Evolutionary conservation across 2,888 invertebrate genomes (phyloP).

Genomic region (Nymphalis urticae): DNA sequence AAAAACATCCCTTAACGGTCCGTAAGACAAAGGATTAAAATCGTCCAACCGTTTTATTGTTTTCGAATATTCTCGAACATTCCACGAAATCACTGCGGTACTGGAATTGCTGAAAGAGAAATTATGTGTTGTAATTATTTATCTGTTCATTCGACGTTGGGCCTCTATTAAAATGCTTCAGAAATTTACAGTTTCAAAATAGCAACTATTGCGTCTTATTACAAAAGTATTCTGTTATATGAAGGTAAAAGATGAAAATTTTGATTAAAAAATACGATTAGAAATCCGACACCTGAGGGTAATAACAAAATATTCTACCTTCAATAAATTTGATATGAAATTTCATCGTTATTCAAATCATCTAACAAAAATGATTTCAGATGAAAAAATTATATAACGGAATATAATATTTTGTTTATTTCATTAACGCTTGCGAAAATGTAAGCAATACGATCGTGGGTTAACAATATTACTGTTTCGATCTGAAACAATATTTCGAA

Average conservation of each 20-base stretch:
- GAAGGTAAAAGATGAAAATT: neutral
- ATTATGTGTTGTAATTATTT: constrained; percentile 23
- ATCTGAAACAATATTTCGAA: constrained; percentile 4
- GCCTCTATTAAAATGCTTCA: constrained; percentile 6
- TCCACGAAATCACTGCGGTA: constrained; percentile 25
- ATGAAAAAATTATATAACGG: constrained; percentile 2
- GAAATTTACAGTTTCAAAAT: neutral
- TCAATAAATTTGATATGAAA: constrained; percentile 9
- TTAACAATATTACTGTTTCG: constrained; percentile 7
- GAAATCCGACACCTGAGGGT: neutral
- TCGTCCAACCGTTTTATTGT: constrained; percentile 68
- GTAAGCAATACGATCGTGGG: neutral
- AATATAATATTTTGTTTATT: constrained; percentile 11
- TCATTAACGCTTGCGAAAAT: constrained; percentile 8
- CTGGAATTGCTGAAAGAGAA: constrained; percentile 10
- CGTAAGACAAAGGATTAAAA: constrained; percentile 63
- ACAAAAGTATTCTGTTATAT: neutral
- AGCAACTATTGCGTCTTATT: too few species aligned
- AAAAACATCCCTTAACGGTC: constrained; percentile 63
- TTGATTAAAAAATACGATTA: constrained; percentile 2
- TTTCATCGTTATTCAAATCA: constrained; percentile 1
- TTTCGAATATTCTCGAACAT: constrained; percentile 55
- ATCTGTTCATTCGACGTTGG: constrained; percentile 9
- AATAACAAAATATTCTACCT: constrained; percentile 1
- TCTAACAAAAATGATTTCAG: neutral